A percentile compares a stretch with the other conserved stretches of the same genome.
Evolutionary conservation across 1,140 invertebrate species (phyloP).

Genomic region (Saccostrea glomerata): DNA sequence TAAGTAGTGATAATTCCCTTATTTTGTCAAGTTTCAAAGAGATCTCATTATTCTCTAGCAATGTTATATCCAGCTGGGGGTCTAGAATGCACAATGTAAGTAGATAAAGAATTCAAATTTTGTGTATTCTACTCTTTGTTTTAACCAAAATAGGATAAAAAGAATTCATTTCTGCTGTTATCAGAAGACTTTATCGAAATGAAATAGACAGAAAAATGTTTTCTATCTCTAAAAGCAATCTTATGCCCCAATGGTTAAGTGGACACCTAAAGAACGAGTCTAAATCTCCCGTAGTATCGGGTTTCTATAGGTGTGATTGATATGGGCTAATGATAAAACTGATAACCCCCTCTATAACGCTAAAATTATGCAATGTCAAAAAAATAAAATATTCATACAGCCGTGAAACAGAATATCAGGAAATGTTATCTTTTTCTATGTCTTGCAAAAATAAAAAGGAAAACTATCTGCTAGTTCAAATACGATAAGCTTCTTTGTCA

Average conservation of each 20-base stretch:
- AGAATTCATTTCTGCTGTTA: conserved; percentile 20
- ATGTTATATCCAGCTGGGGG: not conserved
- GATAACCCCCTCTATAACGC: conserved; percentile 25
- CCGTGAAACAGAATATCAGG: conserved; percentile 55
- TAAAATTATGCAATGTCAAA: conserved; percentile 58
- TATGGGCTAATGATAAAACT: conserved; percentile 40
- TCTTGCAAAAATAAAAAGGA: conserved; percentile 40
- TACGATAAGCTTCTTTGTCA: conserved; percentile 55
- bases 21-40: conserved; percentile 36
- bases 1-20: conserved; percentile 33
- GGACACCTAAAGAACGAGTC: not conserved
- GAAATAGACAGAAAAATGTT: conserved; percentile 30
- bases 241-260: conserved; percentile 40
- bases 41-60: conserved; percentile 1
- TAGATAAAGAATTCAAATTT: not conserved
- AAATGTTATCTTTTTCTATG: conserved; percentile 41
- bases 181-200: not conserved
- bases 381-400: conserved; percentile 59
- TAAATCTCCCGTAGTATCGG: not conserved
- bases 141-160: not conserved
- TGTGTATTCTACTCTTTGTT: conserved; percentile 21
- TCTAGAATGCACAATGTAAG: not conserved
- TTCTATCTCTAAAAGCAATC: conserved; percentile 17
- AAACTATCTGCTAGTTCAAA: conserved; percentile 42
- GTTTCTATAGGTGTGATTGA: conserved; percentile 35